Base-by-base conservation (phyloP, 2,113 vertebrate species). In the Osmerus mordax region DNA sequence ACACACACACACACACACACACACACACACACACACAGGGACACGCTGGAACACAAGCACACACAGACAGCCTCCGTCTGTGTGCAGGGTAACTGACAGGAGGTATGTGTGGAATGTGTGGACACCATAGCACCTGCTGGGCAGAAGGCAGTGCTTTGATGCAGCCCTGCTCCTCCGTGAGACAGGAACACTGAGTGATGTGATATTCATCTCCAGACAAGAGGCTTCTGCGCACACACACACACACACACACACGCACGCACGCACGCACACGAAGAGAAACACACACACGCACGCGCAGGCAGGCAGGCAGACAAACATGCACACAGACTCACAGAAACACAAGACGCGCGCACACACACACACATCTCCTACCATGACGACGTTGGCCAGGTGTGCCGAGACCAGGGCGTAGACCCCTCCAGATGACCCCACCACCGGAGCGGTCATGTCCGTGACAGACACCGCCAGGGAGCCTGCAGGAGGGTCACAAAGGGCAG, bases 321-420 rank as follows among this genome's bases (percentile, higher is more conserved):
- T 36, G 61, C 71, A 67, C 51, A 54, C 66, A 54, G 25, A 69
- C n/a, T 56, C 36, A 69, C 60, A 70, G n/a, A 75, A 47, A 75
- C 16, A 29, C 28, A 56, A 56, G 18, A 56, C 29, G 25, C 18
- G 67, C 8, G 21, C 21, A 21, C 21, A 59, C 16, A 75, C 59
- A 65, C 67, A 58, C 73, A 65, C 29, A 70, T 11, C 16, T 19
- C 83, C 81, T 91, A 99, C 97, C 97, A 99, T 99, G 64, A 98
- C 97, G 19, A 99, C 95, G 74, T 98, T 99, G 83, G 97, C 97
- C 78, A 99, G 90, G 85, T 99, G 97, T 73, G 97, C 97, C 1
- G 97, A 98, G 81, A 98, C 94, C 11, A 99, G 93, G 0, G 97
- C 97, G 3, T 98, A 99, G 7, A 98, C 96, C 1, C 97, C 97